Percentiles rank a stretch among this genome's conserved stretches.
Conservation (phyloP, 92 coral and sea anemone species). For the Palythoa caribaeorum region DNA sequence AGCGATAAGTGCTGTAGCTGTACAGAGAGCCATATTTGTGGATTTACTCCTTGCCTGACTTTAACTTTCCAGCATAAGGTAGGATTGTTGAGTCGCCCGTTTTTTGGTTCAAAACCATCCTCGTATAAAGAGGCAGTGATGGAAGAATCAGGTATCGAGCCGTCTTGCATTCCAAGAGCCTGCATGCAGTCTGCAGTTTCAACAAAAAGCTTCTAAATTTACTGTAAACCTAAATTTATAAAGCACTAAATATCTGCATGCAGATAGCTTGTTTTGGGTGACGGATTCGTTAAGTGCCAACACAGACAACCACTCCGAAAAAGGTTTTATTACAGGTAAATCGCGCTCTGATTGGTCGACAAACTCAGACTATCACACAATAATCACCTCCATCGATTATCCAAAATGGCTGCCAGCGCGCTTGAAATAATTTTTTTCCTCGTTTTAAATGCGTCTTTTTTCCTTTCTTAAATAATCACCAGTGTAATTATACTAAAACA, state of each 20-base stretch:
- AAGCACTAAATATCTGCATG: too few relatives aligned
- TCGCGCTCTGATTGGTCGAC: too few relatives aligned
- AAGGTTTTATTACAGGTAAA: too few relatives aligned
- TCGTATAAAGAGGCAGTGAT: constrained; percentile 61
- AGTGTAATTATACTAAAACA: too few relatives aligned
- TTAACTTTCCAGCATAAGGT: constrained; percentile 13
- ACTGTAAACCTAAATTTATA: too few relatives aligned
- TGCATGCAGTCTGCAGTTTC: not conserved
- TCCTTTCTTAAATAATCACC: too few relatives aligned
- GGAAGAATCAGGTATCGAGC: constrained; percentile 60
- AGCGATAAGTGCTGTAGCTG: not conserved
- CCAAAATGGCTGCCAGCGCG: too few relatives aligned
- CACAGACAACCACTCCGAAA: not conserved
- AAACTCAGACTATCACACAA: too few relatives aligned
- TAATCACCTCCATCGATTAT: too few relatives aligned
- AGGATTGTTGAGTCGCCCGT: constrained; percentile 68
- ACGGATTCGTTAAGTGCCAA: not conserved
- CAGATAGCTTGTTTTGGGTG: not conserved
- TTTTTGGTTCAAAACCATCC: constrained; percentile 58
- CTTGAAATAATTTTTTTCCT: too few relatives aligned
- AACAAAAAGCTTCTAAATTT: not conserved
- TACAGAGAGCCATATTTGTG: not conserved
- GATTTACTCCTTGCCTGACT: not conserved
- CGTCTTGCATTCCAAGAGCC: constrained; percentile 74
- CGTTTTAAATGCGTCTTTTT: too few relatives aligned